These are phyloP conservation scores for Tineola bisselliella DNA, from an alignment of 2,888 invertebrate genomes.

Conservation along the genomic window DNA sequence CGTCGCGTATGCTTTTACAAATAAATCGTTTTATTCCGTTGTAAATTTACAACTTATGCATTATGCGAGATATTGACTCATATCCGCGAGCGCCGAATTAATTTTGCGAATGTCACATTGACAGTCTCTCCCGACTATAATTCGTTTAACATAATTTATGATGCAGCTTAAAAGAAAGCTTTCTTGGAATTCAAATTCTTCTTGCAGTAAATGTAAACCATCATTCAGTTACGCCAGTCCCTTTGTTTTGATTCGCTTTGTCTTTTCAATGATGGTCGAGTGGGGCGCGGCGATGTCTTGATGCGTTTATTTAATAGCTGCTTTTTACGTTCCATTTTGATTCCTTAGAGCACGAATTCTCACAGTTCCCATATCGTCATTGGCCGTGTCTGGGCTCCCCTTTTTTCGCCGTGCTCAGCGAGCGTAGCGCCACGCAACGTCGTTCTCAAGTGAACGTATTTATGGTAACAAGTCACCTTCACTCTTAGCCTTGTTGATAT, in stretches of 20 bases:
- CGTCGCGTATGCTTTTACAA: neutral
- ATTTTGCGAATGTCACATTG: slow-evolving; percentile 8
- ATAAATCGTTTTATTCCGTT: neutral
- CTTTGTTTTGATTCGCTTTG: slow-evolving; percentile 5
- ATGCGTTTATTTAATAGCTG: slow-evolving; percentile 10
- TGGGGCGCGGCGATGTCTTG: neutral
- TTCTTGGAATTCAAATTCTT: slow-evolving; percentile 1
- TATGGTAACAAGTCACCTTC: slow-evolving; percentile 15
- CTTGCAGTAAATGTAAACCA: neutral
- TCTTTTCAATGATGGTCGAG: neutral
- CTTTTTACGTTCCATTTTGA: slow-evolving; percentile 12
- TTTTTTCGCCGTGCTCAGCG: slow-evolving; percentile 54
- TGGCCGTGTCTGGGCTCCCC: slow-evolving; percentile 43
- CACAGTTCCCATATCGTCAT: slow-evolving; percentile 37
- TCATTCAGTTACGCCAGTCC: neutral
- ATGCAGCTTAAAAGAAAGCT: neutral
- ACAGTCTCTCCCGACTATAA: neutral
- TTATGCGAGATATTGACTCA: neutral
- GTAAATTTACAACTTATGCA: neutral
- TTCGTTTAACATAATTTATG: neutral
- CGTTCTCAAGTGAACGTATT: slow-evolving; percentile 40
- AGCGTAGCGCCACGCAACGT: slow-evolving; percentile 57
- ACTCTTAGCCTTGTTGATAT: slow-evolving; percentile 14
- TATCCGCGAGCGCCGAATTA: neutral
- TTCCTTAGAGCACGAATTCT: slow-evolving; percentile 8